Conservation (phyloP, 37 sponge, comb jelly and placozoan species). For the Geodia barretti region DNA sequence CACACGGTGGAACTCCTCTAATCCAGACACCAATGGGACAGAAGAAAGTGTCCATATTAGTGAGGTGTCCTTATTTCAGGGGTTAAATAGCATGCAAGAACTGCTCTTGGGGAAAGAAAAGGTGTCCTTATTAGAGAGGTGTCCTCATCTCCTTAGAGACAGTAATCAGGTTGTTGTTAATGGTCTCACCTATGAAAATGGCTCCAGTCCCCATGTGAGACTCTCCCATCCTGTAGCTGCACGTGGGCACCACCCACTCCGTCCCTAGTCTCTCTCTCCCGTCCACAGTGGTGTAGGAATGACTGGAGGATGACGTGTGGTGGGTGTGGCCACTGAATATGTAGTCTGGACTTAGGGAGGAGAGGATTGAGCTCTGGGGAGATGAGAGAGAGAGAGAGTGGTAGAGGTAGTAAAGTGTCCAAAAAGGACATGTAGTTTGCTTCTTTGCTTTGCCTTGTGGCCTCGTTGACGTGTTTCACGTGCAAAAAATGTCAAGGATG, state of each 20-base stretch:
- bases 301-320: neutral
- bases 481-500: too few relatives aligned
- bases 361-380: neutral
- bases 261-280: neutral
- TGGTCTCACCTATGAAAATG: conserved; percentile 44
- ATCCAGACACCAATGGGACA: too few relatives aligned
- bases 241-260: conserved; percentile 56
- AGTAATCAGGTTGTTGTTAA: too few relatives aligned
- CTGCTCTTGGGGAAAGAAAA: too few relatives aligned
- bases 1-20: neutral
- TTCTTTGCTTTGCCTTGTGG: too few relatives aligned
- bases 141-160: too few relatives aligned
- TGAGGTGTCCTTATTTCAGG: neutral
- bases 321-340: conserved; percentile 66
- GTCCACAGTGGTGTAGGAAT: neutral
- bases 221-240: conserved; percentile 68
- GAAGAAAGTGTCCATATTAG: too few relatives aligned
- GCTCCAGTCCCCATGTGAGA: conserved; percentile 37
- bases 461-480: too few relatives aligned
- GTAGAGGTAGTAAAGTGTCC: too few relatives aligned
- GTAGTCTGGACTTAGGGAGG: conserved; percentile 9
- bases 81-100: too few relatives aligned
- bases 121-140: neutral
- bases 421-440: too few relatives aligned
- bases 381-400: too few relatives aligned